Evolutionary conservation across 1,140 invertebrate species (phyloP).

Genomic region (Heliothis subflexa): DNA sequence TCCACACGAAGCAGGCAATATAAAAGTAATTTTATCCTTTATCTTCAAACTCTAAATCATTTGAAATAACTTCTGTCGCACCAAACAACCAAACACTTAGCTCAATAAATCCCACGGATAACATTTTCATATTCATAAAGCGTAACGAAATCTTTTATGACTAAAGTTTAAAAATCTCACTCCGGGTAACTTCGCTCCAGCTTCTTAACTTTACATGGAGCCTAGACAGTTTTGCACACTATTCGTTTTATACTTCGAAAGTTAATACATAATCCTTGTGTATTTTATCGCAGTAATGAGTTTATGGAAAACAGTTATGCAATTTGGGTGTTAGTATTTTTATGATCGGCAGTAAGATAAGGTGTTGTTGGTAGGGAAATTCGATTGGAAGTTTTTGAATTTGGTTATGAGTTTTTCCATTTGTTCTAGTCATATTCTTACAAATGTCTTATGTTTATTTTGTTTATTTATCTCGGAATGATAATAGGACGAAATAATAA

Average conservation of each 20-base stretch:
- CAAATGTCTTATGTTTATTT: no score
- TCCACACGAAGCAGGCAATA: not conserved
- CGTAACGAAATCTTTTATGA: constrained; percentile 71
- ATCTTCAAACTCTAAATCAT: not conserved
- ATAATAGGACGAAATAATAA: no score
- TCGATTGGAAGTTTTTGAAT: no score
- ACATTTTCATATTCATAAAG: constrained; percentile 71
- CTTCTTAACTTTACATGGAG: constrained; percentile 48
- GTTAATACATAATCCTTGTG: constrained; percentile 44
- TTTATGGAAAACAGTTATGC: not conserved
- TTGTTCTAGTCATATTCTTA: no score
- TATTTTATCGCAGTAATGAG: constrained; percentile 1
- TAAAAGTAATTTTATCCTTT: not conserved
- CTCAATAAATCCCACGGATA: constrained; percentile 55
- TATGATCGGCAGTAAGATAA: no score
- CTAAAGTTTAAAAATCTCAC: constrained; percentile 70
- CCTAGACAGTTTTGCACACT: constrained; percentile 47
- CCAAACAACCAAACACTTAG: constrained; percentile 14
- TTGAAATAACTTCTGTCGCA: not conserved
- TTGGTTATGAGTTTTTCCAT: no score
- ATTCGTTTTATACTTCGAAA: constrained; percentile 44
- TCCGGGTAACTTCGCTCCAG: constrained; percentile 31
- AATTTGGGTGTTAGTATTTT: not conserved
- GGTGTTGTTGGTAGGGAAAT: no score
- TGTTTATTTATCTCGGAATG: no score